Conservation (phyloP, 2,797 vertebrate genomes). For the Novumbra hubbsi region DNA sequence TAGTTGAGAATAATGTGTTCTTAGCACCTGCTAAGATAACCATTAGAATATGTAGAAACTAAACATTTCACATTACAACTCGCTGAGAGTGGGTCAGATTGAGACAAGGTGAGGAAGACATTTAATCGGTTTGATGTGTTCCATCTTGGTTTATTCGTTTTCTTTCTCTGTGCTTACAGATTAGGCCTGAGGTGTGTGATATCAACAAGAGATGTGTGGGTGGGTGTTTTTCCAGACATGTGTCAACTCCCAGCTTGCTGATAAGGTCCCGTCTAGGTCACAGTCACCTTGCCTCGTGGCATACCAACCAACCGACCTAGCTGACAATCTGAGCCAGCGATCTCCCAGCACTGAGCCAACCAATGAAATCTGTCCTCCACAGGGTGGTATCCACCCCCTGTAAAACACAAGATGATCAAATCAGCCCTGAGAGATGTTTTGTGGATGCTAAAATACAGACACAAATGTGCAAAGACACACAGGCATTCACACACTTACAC, state of each 20-base stretch:
- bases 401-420: background rate
- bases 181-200: background rate
- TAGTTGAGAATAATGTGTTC: background rate
- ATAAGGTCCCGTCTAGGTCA: slow-evolving; percentile 1
- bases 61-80: no score
- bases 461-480: background rate
- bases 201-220: background rate
- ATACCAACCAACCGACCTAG: background rate
- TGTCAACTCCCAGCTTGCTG: background rate
- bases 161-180: background rate
- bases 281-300: background rate
- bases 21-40: no score
- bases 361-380: background rate
- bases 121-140: background rate
- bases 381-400: background rate
- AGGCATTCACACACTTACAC: background rate
- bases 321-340: background rate
- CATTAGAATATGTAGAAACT: no score
- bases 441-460: background rate
- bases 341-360: background rate
- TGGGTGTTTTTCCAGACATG: background rate
- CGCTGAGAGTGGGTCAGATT: background rate
- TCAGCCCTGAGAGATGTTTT: background rate
- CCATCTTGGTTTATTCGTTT: background rate
- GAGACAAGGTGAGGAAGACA: background rate